Percentiles rank a stretch among this genome's conserved stretches.
Conservation (phyloP, 2,888 invertebrate species). For the Synergus japonicus region DNA sequence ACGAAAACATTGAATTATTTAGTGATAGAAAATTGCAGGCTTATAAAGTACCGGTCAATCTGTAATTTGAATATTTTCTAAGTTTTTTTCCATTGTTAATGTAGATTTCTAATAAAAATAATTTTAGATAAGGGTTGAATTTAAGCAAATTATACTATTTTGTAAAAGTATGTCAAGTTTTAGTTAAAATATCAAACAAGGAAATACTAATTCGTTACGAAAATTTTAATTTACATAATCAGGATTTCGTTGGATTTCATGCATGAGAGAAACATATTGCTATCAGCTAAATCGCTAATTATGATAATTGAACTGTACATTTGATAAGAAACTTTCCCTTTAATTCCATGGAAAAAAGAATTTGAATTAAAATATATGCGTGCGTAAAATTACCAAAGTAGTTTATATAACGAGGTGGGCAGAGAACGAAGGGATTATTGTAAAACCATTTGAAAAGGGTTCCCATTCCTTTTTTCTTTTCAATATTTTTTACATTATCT, state of each 20-base stretch:
- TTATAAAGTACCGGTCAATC: background rate
- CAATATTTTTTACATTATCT: background rate
- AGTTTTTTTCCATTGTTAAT: background rate
- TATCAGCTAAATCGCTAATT: conserved; percentile 27
- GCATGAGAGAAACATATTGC: background rate
- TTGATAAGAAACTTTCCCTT: conserved; percentile 19
- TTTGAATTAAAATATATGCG: conserved; percentile 1
- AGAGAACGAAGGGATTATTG: background rate
- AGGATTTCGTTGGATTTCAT: background rate
- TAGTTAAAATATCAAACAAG: background rate
- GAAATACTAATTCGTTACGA: background rate
- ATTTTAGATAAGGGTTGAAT: background rate
- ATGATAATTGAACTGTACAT: conserved; percentile 28
- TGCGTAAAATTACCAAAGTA: background rate
- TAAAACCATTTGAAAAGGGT: background rate
- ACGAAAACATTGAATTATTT: background rate
- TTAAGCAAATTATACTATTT: background rate
- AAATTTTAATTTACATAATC: conserved; percentile 9
- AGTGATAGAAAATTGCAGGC: background rate
- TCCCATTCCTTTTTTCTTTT: background rate
- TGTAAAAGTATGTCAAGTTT: background rate
- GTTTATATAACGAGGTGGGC: background rate
- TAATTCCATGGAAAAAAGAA: background rate
- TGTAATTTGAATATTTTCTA: background rate
- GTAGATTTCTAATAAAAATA: background rate